Percentiles rank a stretch among this genome's conserved stretches.
Evolutionary conservation across 2,888 invertebrate species (phyloP).

Genomic region (Philonicus albiceps): DNA sequence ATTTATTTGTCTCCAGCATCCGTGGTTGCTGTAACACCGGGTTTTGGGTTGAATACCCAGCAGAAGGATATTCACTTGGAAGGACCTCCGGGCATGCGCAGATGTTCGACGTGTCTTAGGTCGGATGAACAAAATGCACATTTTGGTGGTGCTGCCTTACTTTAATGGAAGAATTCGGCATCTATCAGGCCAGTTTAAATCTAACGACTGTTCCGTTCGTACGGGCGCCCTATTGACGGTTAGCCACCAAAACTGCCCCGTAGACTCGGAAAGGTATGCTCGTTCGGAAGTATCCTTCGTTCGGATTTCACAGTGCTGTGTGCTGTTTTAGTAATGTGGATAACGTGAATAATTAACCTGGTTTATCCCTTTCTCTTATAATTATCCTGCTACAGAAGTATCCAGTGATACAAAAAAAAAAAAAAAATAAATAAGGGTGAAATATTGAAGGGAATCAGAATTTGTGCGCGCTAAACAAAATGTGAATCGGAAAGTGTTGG

Average conservation of each 20-base stretch:
- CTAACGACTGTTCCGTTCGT: background rate
- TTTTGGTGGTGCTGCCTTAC: background rate
- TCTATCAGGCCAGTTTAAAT: background rate
- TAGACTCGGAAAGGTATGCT: background rate
- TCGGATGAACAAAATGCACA: constrained; percentile 6
- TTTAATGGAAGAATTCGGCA: constrained; percentile 7
- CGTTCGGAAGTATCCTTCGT: background rate
- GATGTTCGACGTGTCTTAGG: background rate
- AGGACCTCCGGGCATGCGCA: background rate
- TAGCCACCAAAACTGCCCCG: background rate
- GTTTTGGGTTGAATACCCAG: background rate
- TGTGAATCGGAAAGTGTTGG: background rate
- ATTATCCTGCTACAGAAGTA: background rate
- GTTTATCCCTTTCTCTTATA: background rate
- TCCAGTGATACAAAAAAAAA: background rate
- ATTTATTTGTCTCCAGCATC: background rate
- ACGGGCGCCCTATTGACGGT: background rate
- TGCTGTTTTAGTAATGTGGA: background rate
- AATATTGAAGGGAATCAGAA: background rate
- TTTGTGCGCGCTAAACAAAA: background rate
- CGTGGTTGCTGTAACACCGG: background rate
- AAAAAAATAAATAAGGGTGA: background rate
- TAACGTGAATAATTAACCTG: constrained; percentile 9
- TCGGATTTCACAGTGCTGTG: background rate
- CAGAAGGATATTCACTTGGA: background rate